Evolutionary conservation across 2,113 vertebrate species (phyloP).

Genomic region (Dascyllus trimaculatus): DNA sequence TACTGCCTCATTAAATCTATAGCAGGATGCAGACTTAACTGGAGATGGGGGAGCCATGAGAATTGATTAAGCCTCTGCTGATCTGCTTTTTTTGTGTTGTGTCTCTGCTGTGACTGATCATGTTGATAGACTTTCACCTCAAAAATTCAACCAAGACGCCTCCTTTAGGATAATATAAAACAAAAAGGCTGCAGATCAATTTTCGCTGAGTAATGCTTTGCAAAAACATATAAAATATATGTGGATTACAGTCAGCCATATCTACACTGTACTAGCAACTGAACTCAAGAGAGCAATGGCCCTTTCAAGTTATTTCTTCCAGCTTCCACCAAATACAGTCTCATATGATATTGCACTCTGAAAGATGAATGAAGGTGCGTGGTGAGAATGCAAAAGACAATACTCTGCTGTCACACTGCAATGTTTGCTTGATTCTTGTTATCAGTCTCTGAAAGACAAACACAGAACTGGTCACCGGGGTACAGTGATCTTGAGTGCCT

Average conservation of each 20-base stretch:
- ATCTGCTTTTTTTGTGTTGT: not conserved
- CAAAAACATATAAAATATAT: not conserved
- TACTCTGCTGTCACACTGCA: not conserved
- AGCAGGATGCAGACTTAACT: constrained; percentile 7
- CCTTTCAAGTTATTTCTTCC: too few species aligned
- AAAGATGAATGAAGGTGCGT: not conserved
- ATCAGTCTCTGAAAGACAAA: constrained; percentile 24
- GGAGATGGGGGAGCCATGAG: not conserved
- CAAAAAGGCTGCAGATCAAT: too few species aligned
- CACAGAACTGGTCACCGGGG: constrained; percentile 28
- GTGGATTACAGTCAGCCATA: not conserved
- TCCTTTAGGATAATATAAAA: too few species aligned
- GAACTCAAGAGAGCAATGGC: too few species aligned
- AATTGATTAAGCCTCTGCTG: not conserved
- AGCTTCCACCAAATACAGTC: not conserved
- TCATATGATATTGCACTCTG: not conserved
- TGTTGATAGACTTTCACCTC: not conserved
- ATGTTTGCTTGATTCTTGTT: constrained; percentile 35
- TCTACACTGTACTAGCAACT: too few species aligned
- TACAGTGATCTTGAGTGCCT: constrained; percentile 29
- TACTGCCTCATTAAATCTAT: constrained; percentile 21
- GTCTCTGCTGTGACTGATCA: not conserved
- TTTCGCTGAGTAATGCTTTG: not conserved
- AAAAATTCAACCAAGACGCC: not conserved
- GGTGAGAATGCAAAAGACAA: not conserved